phyloP scores from a whole-genome alignment of 2,113 vertebrate genomes.

The Heterocephalus glaber region DNA sequence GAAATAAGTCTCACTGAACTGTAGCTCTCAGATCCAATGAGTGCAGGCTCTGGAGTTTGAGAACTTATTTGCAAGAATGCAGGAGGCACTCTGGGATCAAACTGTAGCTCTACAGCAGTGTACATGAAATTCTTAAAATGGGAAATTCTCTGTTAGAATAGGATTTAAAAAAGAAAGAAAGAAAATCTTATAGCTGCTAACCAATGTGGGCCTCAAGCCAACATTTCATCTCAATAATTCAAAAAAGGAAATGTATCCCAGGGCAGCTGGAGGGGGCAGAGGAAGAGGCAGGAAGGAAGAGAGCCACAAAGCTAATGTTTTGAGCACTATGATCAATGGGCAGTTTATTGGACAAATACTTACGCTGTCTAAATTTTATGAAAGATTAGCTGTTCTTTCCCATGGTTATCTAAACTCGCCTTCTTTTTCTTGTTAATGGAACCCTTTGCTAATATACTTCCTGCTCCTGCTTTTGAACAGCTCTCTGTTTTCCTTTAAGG shows the following conservation, averaged over 20 bases:
- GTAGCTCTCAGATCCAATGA: neutral
- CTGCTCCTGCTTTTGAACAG: conserved; percentile 38
- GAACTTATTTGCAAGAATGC: neutral
- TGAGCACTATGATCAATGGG: conserved; percentile 66
- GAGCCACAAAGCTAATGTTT: conserved; percentile 72
- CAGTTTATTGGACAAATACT: conserved; percentile 74
- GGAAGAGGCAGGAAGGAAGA: conserved; percentile 70
- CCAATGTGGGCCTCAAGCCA: conserved; percentile 62
- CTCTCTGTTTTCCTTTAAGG: conserved; percentile 67
- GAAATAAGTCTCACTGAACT: neutral
- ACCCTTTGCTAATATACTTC: conserved; percentile 62
- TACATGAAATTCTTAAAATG: conserved; percentile 46
- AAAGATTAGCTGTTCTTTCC: conserved; percentile 76
- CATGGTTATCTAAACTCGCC: conserved; percentile 67
- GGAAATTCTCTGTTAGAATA: conserved; percentile 25
- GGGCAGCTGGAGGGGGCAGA: conserved; percentile 66
- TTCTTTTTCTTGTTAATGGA: conserved; percentile 60
- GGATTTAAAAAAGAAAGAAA: conserved; percentile 29
- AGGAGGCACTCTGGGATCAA: neutral
- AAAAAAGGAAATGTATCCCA: conserved; percentile 71
- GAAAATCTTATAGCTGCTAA: conserved; percentile 64
- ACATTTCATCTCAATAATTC: conserved; percentile 72
- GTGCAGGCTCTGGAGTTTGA: neutral
- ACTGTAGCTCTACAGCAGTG: neutral
- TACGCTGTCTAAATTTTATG: conserved; percentile 71